Base-by-base conservation (phyloP, 2,888 invertebrate species). In the Lingula anatina region DNA sequence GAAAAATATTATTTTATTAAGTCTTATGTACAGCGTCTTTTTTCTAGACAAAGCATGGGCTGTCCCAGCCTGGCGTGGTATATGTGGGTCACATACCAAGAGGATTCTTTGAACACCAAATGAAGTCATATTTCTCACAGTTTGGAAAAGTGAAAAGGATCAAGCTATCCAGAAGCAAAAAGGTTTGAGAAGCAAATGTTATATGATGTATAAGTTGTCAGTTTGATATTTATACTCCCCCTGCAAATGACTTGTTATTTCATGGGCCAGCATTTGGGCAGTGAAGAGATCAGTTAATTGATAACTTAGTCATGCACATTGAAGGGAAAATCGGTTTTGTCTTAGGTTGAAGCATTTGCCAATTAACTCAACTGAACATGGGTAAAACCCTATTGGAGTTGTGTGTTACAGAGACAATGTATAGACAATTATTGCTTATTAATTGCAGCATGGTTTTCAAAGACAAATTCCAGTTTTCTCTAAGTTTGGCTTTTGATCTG, bases 81-180 rank as follows among this genome's bases (percentile, higher is more conserved):
- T 78, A 76, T 49, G 40, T 79, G 5, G 73, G 72, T 15, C 75
- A 79, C 53, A 83, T 97, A 62, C 96, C 97, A 9, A 90, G 91
- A 81, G 96, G 96, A 44, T 97, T 99, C 80, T 94, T 87, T 68
- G 93, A 93, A 80, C 81, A 86, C 52, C 85, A 93, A 80, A 83
- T 99, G 80, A 82, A 81, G 47, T 79, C 82, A 20, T 99, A 89
- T 75, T 96, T 97, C 70, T 80, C 82, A 53, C 97, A 99, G 75
- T 97, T 97, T 81, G 97, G 97, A 0, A 80, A 78, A 47, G 88
- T 97, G 0, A 86, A 85, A 0, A 84, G 87, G 58, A 82, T 88
- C 0, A 83, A 88, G 58, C 81, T 97, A 7, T 86, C 86, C 12
- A 82, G 92, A 54, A 94, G 91, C 1, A 83, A 82, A 60, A 86